phyloP scores from a whole-genome alignment of 2,888 invertebrate genomes.

The Tridacna gigas region DNA sequence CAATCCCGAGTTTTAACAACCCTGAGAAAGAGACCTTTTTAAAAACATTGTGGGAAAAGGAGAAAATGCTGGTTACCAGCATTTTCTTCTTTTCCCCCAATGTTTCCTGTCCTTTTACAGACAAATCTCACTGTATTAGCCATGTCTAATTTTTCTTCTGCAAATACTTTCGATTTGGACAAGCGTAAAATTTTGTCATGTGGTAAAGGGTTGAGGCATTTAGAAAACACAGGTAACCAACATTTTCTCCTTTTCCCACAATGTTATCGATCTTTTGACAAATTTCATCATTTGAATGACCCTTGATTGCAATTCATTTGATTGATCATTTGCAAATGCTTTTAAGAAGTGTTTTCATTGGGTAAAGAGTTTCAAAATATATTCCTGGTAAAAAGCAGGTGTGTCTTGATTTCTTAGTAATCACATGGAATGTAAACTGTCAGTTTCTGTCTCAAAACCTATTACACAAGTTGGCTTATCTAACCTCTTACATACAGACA shows the following conservation, averaged over 20 bases:
- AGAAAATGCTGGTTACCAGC: background rate
- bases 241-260: slow-evolving; percentile 11
- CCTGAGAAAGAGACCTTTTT: no score
- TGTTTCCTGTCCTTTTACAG: background rate
- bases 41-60: background rate
- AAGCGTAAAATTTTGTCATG: background rate
- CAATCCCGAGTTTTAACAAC: no score
- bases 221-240: background rate
- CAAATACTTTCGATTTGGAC: background rate
- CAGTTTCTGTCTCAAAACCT: background rate
- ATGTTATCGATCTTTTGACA: background rate
- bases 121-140: background rate
- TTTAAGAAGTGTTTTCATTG: no score
- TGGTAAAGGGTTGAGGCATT: background rate
- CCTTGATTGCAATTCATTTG: no score
- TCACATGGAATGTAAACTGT: background rate
- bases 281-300: no score
- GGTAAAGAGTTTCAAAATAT: background rate
- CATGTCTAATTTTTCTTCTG: no score
- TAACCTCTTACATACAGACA: background rate
- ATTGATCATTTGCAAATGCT: no score
- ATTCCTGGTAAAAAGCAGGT: background rate
- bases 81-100: slow-evolving; percentile 1
- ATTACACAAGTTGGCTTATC: background rate
- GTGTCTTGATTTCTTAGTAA: background rate